These are phyloP conservation scores for Aspidoscelis tigris DNA, from an alignment of 2,113 vertebrate species.

Conservation along the genomic window DNA sequence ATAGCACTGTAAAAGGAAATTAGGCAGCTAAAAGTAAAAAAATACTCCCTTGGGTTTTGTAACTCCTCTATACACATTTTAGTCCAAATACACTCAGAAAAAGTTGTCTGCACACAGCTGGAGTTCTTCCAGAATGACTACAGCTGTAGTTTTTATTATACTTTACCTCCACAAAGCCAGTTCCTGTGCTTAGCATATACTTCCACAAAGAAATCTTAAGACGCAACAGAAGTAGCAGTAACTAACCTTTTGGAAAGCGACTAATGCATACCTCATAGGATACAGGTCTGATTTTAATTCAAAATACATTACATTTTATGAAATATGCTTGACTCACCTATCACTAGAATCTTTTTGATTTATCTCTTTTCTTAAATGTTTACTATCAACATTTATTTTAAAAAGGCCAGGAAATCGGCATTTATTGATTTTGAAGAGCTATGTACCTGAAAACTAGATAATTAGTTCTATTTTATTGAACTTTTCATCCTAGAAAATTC, in stretches of 20 bases:
- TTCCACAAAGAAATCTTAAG: not conserved
- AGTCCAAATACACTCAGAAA: no score
- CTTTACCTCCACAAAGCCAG: not conserved
- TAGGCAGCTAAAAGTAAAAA: no score
- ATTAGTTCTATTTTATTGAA: constrained; percentile 26
- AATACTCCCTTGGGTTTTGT: no score
- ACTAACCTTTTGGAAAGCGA: not conserved
- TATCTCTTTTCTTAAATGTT: constrained; percentile 27
- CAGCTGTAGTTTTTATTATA: constrained; percentile 3
- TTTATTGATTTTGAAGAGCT: constrained; percentile 41
- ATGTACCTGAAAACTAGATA: constrained; percentile 40
- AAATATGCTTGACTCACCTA: constrained; percentile 1
- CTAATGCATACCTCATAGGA: not conserved
- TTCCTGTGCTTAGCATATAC: not conserved
- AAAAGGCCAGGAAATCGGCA: constrained; percentile 24
- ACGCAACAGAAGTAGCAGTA: not conserved
- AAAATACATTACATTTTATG: not conserved
- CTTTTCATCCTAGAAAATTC: constrained; percentile 42
- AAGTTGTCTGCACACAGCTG: not conserved
- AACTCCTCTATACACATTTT: no score
- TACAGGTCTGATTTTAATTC: not conserved
- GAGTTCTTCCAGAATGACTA: not conserved
- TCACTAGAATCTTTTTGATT: constrained; percentile 3
- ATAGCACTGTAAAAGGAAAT: no score
- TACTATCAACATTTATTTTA: constrained; percentile 33